Base-by-base conservation (phyloP, 1,140 invertebrate genomes). In the Penaeus japonicus region DNA sequence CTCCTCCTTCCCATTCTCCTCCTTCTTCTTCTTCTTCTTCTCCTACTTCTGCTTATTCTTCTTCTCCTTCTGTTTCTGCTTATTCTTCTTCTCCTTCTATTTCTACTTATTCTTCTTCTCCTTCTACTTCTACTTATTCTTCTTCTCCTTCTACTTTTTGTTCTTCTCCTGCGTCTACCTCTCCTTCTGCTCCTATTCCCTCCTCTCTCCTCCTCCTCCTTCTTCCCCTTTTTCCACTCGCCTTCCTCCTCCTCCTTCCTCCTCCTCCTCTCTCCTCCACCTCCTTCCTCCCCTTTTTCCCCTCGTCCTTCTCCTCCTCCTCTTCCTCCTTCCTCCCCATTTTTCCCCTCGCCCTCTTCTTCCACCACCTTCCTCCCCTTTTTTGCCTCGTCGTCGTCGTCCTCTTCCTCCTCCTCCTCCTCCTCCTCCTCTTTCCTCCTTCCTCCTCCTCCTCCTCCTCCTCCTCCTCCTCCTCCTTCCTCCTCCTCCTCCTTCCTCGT, bases 11-110 rank as follows among this genome's bases (percentile, higher is more conserved):
- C n/a, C 30, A 17, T 27, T 39, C 30, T 10, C 30, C 73, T 32
- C 73, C n/a, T n/a, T n/a, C n/a, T n/a, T n/a, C n/a, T n/a, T n/a
- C 55, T 65, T 27, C 65, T 24, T 83, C 81, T 83, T 32, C 70
- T 32, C 57, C 62, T 35, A 62, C 47, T 55, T 55, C 57, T 65
- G 57, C 62, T 83, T 62, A 83, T 57, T n/a, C n/a, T 59, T 55
- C 81, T 59, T 35, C 70, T 24, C 22, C 65, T 22, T 73, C 65
- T 30, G 24, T 5, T 73, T 5, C 7, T 27, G 7, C 20, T 15
- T 12, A n/a, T 73, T 30, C 73, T 77, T 73, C 24, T 73, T 24
- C 70, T 7, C 70, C 15, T 73, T 24, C 22, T 27, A 27, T 27
- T 35, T 17, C 73, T 75, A 27, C 73, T 27, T 24, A 4, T 22